phyloP scores from a whole-genome alignment of 2,888 invertebrate species.

The Rotaria macrura region DNA sequence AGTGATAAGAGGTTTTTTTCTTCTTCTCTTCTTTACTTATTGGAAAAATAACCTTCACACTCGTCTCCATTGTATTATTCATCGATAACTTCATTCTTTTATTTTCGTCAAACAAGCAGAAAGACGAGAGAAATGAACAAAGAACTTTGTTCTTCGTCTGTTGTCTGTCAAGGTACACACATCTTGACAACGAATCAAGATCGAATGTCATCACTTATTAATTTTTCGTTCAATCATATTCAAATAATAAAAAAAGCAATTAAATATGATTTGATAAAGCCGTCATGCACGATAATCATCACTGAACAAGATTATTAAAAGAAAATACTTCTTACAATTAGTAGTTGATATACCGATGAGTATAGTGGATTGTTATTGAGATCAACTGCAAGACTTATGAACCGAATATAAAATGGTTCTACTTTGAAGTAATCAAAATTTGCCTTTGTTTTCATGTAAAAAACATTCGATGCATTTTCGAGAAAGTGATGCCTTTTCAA shows the following conservation, averaged over 20 bases:
- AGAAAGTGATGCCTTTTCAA: neutral
- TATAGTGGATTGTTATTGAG: no score
- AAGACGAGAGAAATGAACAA: neutral
- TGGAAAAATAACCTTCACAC: constrained; percentile 2
- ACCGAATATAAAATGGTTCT: no score
- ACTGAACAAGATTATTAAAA: no score
- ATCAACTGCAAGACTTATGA: no score
- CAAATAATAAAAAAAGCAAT: no score
- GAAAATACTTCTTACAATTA: no score
- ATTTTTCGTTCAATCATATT: no score
- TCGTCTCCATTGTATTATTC: neutral
- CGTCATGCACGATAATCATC: neutral
- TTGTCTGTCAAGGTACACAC: no score
- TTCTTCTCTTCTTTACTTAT: neutral
- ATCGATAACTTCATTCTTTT: neutral
- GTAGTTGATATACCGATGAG: no score
- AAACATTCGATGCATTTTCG: neutral
- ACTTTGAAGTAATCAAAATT: no score
- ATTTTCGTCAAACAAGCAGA: neutral
- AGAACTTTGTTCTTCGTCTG: no score
- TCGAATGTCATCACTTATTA: neutral
- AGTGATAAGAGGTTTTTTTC: neutral
- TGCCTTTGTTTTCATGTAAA: no score
- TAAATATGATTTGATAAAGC: neutral
- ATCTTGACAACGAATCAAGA: neutral